Conservation (phyloP, 1,140 invertebrate genomes). For the Bombus turneri region DNA sequence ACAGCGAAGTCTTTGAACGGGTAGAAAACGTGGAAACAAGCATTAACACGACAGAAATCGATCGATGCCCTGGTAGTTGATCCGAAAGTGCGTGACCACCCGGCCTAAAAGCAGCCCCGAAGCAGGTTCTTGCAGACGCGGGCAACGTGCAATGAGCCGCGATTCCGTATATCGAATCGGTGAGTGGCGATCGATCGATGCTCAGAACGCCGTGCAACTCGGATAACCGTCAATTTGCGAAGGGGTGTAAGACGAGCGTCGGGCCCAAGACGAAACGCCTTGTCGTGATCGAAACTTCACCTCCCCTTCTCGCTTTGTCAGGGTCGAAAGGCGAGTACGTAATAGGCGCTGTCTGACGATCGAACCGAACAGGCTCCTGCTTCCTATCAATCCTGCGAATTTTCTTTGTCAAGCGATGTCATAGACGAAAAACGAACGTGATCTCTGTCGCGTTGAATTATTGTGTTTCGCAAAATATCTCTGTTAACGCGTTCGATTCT, state of each 20-base stretch:
- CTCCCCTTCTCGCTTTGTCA: conserved; percentile 26
- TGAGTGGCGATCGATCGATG: conserved; percentile 66
- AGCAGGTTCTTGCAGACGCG: conserved; percentile 45
- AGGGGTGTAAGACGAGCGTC: conserved; percentile 56
- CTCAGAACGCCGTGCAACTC: conserved; percentile 41
- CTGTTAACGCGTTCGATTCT: not conserved
- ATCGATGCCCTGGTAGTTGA: conserved; percentile 54
- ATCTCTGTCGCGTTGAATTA: not conserved
- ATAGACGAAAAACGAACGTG: not conserved
- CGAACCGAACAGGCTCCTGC: conserved; percentile 45
- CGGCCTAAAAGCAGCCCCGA: conserved; percentile 48
- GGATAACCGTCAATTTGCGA: conserved; percentile 67
- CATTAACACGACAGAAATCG: conserved; percentile 42
- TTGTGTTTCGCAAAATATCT: not conserved
- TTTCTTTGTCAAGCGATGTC: not conserved
- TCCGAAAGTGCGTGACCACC: conserved; percentile 58
- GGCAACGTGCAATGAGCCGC: conserved; percentile 35
- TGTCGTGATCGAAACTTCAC: conserved; percentile 48
- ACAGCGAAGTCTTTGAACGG: not conserved
- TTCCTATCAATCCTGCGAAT: conserved; percentile 37
- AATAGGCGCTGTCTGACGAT: conserved; percentile 60
- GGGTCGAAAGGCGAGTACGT: conserved; percentile 47
- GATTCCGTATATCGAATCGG: conserved; percentile 65
- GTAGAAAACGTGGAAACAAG: conserved; percentile 25
- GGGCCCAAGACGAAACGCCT: conserved; percentile 58